These are phyloP conservation scores for Phthorimaea operculella DNA, from an alignment of 1,140 invertebrate genomes.

Conservation along the genomic window DNA sequence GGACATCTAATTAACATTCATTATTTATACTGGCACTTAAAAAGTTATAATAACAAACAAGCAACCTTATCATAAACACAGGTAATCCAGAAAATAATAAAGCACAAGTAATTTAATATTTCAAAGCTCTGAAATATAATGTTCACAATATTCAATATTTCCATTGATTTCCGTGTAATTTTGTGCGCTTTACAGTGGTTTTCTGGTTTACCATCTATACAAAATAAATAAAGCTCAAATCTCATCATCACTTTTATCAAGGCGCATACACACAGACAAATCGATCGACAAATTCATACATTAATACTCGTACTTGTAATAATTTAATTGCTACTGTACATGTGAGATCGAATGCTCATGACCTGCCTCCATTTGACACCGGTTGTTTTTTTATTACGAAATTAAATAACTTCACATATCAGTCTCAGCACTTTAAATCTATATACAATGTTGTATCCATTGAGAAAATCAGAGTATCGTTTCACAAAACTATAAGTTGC, in stretches of 20 bases:
- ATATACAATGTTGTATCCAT: conserved; percentile 52
- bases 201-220: background rate
- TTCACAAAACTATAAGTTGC: too few relatives aligned
- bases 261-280: background rate
- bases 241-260: background rate
- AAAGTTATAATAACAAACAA: too few relatives aligned
- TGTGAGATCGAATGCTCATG: conserved; percentile 32
- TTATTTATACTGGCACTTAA: too few relatives aligned
- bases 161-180: too few relatives aligned
- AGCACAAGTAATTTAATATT: too few relatives aligned
- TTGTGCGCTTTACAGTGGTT: background rate
- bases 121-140: too few relatives aligned
- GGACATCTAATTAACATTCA: too few relatives aligned
- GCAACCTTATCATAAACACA: too few relatives aligned
- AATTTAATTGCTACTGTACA: conserved; percentile 13
- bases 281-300: background rate
- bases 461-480: background rate
- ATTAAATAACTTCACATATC: conserved; percentile 63
- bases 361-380: conserved; percentile 49
- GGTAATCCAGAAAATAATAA: too few relatives aligned
- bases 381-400: conserved; percentile 52
- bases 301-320: background rate
- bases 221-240: conserved; percentile 32
- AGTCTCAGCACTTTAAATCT: conserved; percentile 63
- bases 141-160: too few relatives aligned